Percentiles rank a stretch among this genome's conserved stretches.
Conservation (phyloP, 2,888 invertebrate species). For the Sesamia inferens region DNA sequence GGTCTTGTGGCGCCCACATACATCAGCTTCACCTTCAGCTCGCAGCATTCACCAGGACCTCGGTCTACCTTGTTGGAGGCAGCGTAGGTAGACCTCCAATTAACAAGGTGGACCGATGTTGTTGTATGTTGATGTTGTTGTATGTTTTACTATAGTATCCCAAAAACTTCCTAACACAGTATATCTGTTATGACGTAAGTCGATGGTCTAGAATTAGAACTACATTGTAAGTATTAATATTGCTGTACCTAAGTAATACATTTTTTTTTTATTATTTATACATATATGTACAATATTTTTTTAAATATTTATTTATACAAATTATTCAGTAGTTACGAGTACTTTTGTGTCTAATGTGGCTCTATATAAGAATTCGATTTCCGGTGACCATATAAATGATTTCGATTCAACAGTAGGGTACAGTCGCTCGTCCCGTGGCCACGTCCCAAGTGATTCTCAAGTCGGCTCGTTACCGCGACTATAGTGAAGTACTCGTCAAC, state of each 20-base stretch:
- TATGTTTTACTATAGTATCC: not conserved
- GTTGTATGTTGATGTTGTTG: too few relatives aligned
- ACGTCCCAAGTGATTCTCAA: conserved; percentile 63
- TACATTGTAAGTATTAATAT: not conserved
- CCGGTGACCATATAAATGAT: not conserved
- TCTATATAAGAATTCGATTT: not conserved
- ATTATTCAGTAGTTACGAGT: not conserved
- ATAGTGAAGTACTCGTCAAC: conserved; percentile 63
- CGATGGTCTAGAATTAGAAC: not conserved
- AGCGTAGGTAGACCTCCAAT: too few relatives aligned
- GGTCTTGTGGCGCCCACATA: too few relatives aligned
- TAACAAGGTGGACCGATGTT: too few relatives aligned
- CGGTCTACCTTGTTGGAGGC: too few relatives aligned
- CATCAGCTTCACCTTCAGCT: too few relatives aligned
- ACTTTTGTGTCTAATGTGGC: not conserved
- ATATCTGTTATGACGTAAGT: not conserved
- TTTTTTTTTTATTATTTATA: too few relatives aligned
- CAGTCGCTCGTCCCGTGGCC: conserved; percentile 55
- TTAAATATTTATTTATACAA: too few relatives aligned
- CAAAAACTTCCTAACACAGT: not conserved
- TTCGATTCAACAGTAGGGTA: not conserved
- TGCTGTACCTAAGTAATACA: not conserved
- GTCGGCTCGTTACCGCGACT: conserved; percentile 67
- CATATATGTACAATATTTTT: too few relatives aligned
- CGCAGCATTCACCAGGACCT: too few relatives aligned